Conservation (phyloP, 92 coral and sea anemone genomes). For the Pocillopora meandrina region DNA sequence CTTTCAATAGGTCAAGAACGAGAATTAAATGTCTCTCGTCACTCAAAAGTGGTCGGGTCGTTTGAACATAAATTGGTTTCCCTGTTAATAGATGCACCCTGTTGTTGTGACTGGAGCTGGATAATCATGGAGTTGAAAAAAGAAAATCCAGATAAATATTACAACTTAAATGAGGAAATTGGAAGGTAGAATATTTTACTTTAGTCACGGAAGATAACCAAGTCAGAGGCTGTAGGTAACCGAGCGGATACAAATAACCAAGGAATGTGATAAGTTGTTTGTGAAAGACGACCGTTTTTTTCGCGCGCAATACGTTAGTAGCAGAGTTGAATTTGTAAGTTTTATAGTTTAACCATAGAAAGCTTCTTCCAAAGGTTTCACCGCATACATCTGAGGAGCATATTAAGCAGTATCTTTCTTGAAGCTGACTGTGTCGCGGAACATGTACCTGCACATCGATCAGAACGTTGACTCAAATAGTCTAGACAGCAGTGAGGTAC, state of each 20-base stretch:
- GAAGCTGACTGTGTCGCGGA: not conserved
- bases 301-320: no score
- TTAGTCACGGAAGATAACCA: not conserved
- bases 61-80: no score
- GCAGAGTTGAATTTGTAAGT: no score
- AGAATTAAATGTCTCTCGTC: conserved; percentile 20
- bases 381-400: not conserved
- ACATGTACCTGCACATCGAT: not conserved
- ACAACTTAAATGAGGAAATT: conserved; percentile 77
- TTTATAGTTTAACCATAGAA: no score
- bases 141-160: conserved; percentile 82
- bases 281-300: no score
- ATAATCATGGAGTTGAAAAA: conserved; percentile 67
- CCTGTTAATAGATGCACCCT: not conserved
- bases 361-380: not conserved
- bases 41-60: not conserved
- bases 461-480: not conserved
- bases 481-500: not conserved
- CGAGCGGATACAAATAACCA: not conserved
- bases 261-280: no score
- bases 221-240: not conserved
- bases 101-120: not conserved
- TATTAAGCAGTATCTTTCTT: not conserved
- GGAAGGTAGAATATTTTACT: conserved; percentile 56
- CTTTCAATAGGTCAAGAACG: no score